phyloP scores from a whole-genome alignment of 2,888 invertebrate genomes.

The Plebejus melissa region DNA sequence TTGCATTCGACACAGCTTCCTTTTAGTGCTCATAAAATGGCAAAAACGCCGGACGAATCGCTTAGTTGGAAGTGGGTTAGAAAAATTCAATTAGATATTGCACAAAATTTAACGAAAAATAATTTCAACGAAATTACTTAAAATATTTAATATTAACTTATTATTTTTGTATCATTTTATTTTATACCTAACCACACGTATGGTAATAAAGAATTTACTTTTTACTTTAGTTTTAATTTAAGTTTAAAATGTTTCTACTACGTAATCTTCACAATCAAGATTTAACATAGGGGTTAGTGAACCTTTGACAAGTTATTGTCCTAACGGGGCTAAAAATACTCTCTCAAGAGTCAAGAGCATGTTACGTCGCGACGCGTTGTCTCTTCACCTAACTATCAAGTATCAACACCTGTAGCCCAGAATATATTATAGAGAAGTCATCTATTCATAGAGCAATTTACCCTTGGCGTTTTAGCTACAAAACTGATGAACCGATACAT shows the following conservation, averaged over 20 bases:
- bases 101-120: too few relatives aligned
- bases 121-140: too few relatives aligned
- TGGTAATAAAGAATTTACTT: too few relatives aligned
- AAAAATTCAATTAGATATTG: neutral
- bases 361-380: neutral
- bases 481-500: too few relatives aligned
- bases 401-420: neutral
- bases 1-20: neutral
- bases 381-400: conserved; percentile 2
- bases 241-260: neutral
- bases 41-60: neutral
- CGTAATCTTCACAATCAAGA: neutral
- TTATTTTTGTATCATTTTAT: neutral
- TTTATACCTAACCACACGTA: too few relatives aligned
- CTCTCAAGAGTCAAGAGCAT: conserved; percentile 1
- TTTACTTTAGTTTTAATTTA: too few relatives aligned
- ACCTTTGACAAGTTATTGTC: conserved; percentile 1
- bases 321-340: neutral
- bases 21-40: neutral
- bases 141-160: too few relatives aligned
- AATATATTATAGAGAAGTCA: neutral
- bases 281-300: neutral
- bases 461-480: too few relatives aligned
- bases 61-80: neutral
- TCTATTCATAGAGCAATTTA: too few relatives aligned